Base-by-base conservation (phyloP, 1,140 invertebrate genomes). In the Paraescarpia echinospica region DNA sequence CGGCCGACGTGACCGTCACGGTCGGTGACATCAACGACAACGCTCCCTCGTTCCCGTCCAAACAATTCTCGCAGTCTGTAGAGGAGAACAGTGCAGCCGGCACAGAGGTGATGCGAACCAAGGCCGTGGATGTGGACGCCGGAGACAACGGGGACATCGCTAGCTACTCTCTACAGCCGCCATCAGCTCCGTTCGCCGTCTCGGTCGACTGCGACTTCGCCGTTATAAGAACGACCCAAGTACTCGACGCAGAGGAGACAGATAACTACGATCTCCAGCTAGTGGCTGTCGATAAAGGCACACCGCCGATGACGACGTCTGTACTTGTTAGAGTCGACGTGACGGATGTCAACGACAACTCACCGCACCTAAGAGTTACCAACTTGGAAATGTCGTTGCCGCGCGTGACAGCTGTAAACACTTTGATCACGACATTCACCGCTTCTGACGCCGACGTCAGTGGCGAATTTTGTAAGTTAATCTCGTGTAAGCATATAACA, bases 21-120 rank as follows among this genome's bases (percentile, higher is more conserved):
- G 98, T 99, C 33, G 96, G 98, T 94, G 98, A 99, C 95, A 96
- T 99, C 88, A 98, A 98, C 95, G 98, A 99, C 95, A 98, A 98
- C 96, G 97, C 98, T 94, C 98, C 98, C 0, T 97, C 97, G 91
- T 27, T 41, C 34, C 88, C 89, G 22, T 35, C 41, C 2, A 12
- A 51, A 48, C 34, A 91, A 12, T 33, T 35, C 48, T 35, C 91
- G 14, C 5, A 14, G 14, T 34, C 92, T 35, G 48, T 93, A 18
- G 91, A 92, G 33, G 88, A 90, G n/a, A 89, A 34, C 34, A 89
- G 59, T 35, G 77, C 77, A 33, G 90, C n/a, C 1, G 91, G 93
- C 31, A 88, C 41, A 33, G 41, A 89, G 1, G 90, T 93, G 48
- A 89, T 92, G 33, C 31, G 41, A 31, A 91, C 93, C 77, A 51